Percentiles rank a stretch among this genome's conserved stretches.
Evolutionary conservation across 1,140 invertebrate species (phyloP).

Genomic region (Orius insidiosus): DNA sequence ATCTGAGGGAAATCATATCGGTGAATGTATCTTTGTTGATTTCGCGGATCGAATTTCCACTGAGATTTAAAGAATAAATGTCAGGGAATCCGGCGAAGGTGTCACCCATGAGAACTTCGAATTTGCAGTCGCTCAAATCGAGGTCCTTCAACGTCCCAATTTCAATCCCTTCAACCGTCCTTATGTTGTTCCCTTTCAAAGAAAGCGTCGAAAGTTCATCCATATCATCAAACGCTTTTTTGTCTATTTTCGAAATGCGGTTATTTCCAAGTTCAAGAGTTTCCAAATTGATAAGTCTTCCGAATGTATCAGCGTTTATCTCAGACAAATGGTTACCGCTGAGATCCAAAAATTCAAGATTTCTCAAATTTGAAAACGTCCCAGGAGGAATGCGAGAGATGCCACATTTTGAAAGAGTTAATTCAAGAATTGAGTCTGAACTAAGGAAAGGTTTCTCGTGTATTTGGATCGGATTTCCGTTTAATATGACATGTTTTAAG

Average conservation of each 20-base stretch:
- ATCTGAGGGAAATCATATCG: slow-evolving; percentile 36
- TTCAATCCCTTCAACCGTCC: slow-evolving; percentile 31
- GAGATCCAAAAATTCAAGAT: slow-evolving; percentile 26
- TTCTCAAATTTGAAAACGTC: slow-evolving; percentile 6
- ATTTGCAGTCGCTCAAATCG: slow-evolving; percentile 42
- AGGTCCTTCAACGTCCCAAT: slow-evolving; percentile 36
- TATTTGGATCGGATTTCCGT: slow-evolving; percentile 33
- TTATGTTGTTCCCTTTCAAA: slow-evolving; percentile 36
- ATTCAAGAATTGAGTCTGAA: slow-evolving; percentile 11
- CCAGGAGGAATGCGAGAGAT: slow-evolving; percentile 10
- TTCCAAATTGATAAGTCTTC: slow-evolving; percentile 35
- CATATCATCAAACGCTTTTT: slow-evolving; percentile 37
- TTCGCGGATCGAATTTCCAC: slow-evolving; percentile 40
- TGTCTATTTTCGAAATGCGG: slow-evolving; percentile 34
- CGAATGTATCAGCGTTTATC: slow-evolving; percentile 39
- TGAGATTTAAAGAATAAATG: slow-evolving; percentile 40
- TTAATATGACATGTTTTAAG: slow-evolving; percentile 41
- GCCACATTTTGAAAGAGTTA: slow-evolving; percentile 11
- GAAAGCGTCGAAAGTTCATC: slow-evolving; percentile 39
- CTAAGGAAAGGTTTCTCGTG: slow-evolving; percentile 7
- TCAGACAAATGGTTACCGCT: slow-evolving; percentile 40
- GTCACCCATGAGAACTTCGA: slow-evolving; percentile 38
- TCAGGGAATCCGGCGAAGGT: slow-evolving; percentile 42
- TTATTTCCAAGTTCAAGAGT: slow-evolving; percentile 51
- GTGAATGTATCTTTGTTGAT: slow-evolving; percentile 47